Conservation (phyloP, 2,888 invertebrate species). For the Polydrusus cervinus region DNA sequence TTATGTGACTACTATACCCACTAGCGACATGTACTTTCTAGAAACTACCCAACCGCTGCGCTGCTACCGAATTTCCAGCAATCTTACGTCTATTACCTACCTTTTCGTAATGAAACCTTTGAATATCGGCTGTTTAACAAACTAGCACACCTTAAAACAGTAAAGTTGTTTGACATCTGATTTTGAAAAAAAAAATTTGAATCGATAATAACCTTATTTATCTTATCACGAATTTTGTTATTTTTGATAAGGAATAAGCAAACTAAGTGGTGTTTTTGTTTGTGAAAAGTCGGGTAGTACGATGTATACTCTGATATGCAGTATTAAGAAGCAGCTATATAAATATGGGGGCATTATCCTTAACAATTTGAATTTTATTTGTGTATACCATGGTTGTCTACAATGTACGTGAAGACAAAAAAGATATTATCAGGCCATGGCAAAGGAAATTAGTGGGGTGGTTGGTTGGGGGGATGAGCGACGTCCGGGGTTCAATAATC, state of each 20-base stretch:
- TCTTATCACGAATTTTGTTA: constrained; percentile 23
- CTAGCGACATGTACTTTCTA: too few species aligned
- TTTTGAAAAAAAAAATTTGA: constrained; percentile 22
- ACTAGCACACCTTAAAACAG: constrained; percentile 3
- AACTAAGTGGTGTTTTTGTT: constrained; percentile 7
- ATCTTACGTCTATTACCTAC: background rate
- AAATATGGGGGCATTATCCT: background rate
- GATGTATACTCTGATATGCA: background rate
- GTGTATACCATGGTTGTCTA: too few species aligned
- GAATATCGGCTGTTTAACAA: background rate
- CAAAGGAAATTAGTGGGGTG: too few species aligned
- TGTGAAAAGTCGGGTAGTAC: background rate
- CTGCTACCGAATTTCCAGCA: too few species aligned
- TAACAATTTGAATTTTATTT: background rate
- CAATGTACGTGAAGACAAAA: too few species aligned
- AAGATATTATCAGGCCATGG: too few species aligned
- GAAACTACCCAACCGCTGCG: too few species aligned
- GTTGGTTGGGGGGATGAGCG: too few species aligned
- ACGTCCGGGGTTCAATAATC: too few species aligned
- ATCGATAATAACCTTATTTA: constrained; percentile 37
- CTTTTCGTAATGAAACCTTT: background rate
- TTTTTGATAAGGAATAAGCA: constrained; percentile 7
- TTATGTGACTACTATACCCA: too few species aligned
- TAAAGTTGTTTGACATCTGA: background rate
- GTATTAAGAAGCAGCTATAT: background rate